Base-by-base conservation (phyloP, 1,140 invertebrate species). In the Drosophila nigrodunni region DNA sequence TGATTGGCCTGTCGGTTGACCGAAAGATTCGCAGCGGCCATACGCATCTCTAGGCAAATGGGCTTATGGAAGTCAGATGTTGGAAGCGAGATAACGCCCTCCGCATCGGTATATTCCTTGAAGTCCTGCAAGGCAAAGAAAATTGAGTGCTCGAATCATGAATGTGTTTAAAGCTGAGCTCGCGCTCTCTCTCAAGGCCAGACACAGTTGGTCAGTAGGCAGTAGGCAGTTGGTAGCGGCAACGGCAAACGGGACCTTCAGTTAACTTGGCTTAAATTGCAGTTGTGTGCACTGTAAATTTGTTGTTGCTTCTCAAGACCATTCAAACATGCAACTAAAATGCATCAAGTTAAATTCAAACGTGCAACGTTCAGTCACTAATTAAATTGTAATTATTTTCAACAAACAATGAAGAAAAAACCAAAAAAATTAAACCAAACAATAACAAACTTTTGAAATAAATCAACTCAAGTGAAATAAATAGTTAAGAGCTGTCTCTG, bases 41-140 rank as follows among this genome's bases (percentile, higher is more conserved):
- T 77, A 34, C 91, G 91, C 94, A 97, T 94, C 92, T 97, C 96
- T 81, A 97, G 95, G 90, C 96, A 97, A 62, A 97, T 94, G 43
- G 96, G 95, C 86, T 96, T 95, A 77, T 92, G 92, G 93, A 96
- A 95, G 90, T 97, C 96, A 77, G 95, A 96, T 44, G 96, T 97
- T 49, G 96, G 94, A 83, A 96, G 94, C 41, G 96, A 96, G 95
- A 97, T 97, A 77, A 97, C 94, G 91, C 96, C 95, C 93, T 97
- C 97, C 10, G 96, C 96, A 92, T 97, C 96, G 80, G 96, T 96
- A 93, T 96, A 97, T 82, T 97, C 96, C 94, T 97, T 97, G 93
- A 96, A 97, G 78, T 97, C 96, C 96, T 97, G 93, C 60, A 92
- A 92, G 50, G 49, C 60, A 77, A 30, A 30, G 15, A 65, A 30